Percentiles rank a stretch among this genome's conserved stretches.
phyloP scores from a whole-genome alignment of 2,113 vertebrate species.

The Cyanistes caeruleus region DNA sequence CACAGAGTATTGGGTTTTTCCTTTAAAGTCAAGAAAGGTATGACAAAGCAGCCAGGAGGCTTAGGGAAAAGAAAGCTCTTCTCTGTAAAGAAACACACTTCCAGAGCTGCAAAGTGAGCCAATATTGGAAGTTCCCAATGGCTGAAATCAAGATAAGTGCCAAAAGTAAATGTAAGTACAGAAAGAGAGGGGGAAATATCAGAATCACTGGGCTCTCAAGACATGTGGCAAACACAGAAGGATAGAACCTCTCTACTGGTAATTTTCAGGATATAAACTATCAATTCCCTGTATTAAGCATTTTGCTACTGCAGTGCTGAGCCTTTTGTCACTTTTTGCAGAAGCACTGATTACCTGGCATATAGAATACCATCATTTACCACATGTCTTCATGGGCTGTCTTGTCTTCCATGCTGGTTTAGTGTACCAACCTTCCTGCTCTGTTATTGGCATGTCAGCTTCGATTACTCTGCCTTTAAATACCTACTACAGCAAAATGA shows the following conservation, averaged over 20 bases:
- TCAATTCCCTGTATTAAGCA: background rate
- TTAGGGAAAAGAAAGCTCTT: background rate
- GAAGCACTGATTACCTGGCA: background rate
- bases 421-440: background rate
- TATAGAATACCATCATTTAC: background rate
- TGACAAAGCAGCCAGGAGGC: background rate
- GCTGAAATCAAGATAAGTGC: background rate
- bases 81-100: background rate
- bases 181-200: background rate
- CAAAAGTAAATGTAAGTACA: background rate
- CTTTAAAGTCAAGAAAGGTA: background rate
- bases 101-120: background rate
- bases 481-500: background rate
- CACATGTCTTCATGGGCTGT: background rate
- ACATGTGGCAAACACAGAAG: background rate
- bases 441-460: background rate
- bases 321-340: background rate
- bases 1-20: background rate
- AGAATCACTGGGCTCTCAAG: background rate
- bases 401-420: background rate
- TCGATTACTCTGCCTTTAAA: constrained; percentile 14
- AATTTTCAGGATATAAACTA: background rate
- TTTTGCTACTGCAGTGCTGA: background rate
- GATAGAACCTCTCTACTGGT: background rate
- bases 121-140: background rate